These are phyloP conservation scores for Nicator chloris DNA, from an alignment of 2,113 vertebrate species.

Conservation along the genomic window DNA sequence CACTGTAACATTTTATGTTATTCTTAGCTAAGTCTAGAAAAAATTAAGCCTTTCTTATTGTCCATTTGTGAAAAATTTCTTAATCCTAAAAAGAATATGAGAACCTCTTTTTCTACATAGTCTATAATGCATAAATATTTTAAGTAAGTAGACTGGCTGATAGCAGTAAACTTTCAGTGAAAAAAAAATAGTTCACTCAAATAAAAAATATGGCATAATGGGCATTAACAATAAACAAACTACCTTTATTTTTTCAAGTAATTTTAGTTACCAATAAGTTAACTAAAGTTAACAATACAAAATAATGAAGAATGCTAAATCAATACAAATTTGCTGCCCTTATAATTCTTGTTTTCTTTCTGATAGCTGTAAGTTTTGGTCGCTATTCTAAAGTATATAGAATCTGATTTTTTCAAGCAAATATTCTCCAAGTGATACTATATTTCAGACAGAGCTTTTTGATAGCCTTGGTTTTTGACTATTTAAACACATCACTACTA, in stretches of 20 bases:
- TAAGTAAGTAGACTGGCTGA: constrained; percentile 48
- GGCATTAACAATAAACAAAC: constrained; percentile 61
- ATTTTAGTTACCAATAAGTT: background rate
- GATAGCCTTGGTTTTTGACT: background rate
- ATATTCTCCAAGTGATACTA: background rate
- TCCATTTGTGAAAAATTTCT: constrained; percentile 35
- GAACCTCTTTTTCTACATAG: constrained; percentile 9
- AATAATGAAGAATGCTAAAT: background rate
- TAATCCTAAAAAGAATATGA: constrained; percentile 30
- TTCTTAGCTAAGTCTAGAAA: constrained; percentile 8
- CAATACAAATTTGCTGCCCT: background rate
- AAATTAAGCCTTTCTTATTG: background rate
- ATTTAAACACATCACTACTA: background rate
- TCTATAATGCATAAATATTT: constrained; percentile 67
- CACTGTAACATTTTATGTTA: background rate
- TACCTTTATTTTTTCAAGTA: constrained; percentile 38
- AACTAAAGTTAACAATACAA: background rate
- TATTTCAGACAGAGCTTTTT: background rate
- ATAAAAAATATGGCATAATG: background rate
- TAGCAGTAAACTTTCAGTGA: constrained; percentile 35
- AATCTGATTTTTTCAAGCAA: background rate
- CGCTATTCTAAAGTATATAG: background rate
- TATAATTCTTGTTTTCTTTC: background rate
- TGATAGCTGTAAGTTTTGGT: background rate
- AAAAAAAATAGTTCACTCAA: constrained; percentile 10